Conservation (phyloP, 2,797 vertebrate genomes). For the Sebastes itinus region DNA sequence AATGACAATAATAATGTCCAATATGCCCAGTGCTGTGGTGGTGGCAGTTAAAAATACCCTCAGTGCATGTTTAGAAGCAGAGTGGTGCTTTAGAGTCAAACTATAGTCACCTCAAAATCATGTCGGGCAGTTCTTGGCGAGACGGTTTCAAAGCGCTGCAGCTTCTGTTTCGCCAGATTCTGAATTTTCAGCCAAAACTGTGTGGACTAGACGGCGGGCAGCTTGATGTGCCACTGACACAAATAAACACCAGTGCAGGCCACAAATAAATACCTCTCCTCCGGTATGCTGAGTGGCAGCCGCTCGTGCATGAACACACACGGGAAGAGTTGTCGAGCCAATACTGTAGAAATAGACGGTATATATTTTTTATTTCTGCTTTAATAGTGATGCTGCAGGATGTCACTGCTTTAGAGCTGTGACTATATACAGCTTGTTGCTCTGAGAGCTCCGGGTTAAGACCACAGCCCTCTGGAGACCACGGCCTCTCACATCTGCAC, state of each 20-base stretch:
- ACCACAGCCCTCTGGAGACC: conserved; percentile 76
- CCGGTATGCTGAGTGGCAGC: conserved; percentile 53
- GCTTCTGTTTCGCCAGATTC: conserved; percentile 42
- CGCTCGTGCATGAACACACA: conserved; percentile 45
- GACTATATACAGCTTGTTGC: conserved; percentile 79
- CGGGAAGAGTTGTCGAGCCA: conserved; percentile 1
- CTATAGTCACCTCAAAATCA: conserved; percentile 22
- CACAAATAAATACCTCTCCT: conserved; percentile 63
- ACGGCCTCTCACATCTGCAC: conserved; percentile 84
- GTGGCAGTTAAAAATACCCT: background rate
- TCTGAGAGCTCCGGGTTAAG: conserved; percentile 79
- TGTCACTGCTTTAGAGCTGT: conserved; percentile 43
- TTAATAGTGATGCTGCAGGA: conserved; percentile 48
- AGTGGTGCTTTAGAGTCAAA: background rate
- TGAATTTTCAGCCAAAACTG: conserved; percentile 40
- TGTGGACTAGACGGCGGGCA: conserved; percentile 43
- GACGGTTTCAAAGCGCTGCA: conserved; percentile 28
- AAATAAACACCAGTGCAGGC: conserved; percentile 57
- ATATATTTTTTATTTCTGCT: conserved; percentile 5
- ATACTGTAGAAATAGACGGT: conserved; percentile 11
- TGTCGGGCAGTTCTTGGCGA: background rate
- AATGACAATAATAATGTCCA: background rate
- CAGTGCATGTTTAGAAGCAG: background rate
- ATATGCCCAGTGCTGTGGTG: background rate
- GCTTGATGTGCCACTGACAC: conserved; percentile 57